A percentile compares a stretch with the other conserved stretches of the same genome.
phyloP scores from a whole-genome alignment of 2,888 invertebrate species.

The Malachius bipustulatus region DNA sequence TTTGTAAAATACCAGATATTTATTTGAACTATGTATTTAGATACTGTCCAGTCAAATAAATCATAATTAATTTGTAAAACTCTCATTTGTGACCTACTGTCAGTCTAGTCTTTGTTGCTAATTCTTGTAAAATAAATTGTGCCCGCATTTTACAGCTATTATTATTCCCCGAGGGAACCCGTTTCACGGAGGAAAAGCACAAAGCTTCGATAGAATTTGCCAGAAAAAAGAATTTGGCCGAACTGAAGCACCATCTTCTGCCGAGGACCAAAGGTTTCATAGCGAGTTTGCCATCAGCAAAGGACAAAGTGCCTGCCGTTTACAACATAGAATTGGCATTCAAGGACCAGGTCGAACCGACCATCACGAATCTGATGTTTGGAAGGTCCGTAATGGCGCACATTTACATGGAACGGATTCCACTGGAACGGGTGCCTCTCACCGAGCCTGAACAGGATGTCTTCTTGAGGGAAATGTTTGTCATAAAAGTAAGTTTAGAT shows the following conservation, averaged over 20 bases:
- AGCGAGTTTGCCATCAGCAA: slow-evolving; percentile 70
- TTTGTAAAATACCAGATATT: too few relatives aligned
- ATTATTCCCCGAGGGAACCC: slow-evolving; percentile 86
- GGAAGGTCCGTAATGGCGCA: slow-evolving; percentile 64
- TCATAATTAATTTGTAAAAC: too few relatives aligned
- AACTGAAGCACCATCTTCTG: slow-evolving; percentile 78
- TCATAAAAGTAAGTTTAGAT: slow-evolving; percentile 53
- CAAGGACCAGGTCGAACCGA: slow-evolving; percentile 58
- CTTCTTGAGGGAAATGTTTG: slow-evolving; percentile 75
- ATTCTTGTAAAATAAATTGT: too few relatives aligned
- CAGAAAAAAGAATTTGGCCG: slow-evolving; percentile 68
- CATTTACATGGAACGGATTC: slow-evolving; percentile 69
- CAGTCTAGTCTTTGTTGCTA: too few relatives aligned
- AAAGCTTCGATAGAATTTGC: slow-evolving; percentile 81
- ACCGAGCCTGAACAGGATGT: slow-evolving; percentile 59
- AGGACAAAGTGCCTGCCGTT: slow-evolving; percentile 68
- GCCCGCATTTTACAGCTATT: slow-evolving; percentile 62
- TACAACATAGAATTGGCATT: slow-evolving; percentile 74
- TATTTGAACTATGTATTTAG: too few relatives aligned
- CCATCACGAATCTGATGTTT: slow-evolving; percentile 61
- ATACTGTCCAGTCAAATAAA: too few relatives aligned
- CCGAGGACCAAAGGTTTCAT: slow-evolving; percentile 94
- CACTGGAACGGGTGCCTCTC: slow-evolving; percentile 66
- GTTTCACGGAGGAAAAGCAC: slow-evolving; percentile 80
- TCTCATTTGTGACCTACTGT: too few relatives aligned